phyloP scores from a whole-genome alignment of 1,140 invertebrate genomes.

The Drosophila neocordata region DNA sequence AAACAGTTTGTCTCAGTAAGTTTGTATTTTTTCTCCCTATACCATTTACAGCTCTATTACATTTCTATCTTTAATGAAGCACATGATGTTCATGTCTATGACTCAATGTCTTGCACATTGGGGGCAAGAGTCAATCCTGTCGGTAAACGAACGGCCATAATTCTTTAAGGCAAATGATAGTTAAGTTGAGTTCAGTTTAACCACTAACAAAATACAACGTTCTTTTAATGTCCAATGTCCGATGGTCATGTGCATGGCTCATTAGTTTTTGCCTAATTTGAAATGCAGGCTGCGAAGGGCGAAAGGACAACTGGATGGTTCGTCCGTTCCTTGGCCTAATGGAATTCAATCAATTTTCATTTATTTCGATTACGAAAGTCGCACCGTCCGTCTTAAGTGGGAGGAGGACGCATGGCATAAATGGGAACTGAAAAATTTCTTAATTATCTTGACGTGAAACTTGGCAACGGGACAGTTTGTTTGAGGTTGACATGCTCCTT shows the following conservation, averaged over 20 bases:
- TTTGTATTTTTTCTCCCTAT: not conserved
- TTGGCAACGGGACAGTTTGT: slow-evolving; percentile 26
- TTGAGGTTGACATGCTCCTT: slow-evolving; percentile 58
- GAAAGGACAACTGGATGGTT: not conserved
- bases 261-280: slow-evolving; percentile 77
- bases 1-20: not conserved
- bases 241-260: slow-evolving; percentile 70
- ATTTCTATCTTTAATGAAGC: slow-evolving; percentile 33
- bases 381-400: slow-evolving; percentile 31
- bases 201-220: slow-evolving; percentile 1
- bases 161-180: slow-evolving; percentile 40
- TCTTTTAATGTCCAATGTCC: slow-evolving; percentile 52
- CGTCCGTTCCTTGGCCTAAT: slow-evolving; percentile 47
- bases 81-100: slow-evolving; percentile 27
- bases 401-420: slow-evolving; percentile 19
- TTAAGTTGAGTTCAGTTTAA: slow-evolving; percentile 27
- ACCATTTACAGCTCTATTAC: not conserved
- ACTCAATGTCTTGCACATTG: not conserved
- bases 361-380: slow-evolving; percentile 75
- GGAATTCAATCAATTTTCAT: slow-evolving; percentile 82
- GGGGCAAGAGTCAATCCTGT: not conserved
- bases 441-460: slow-evolving; percentile 77
- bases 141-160: slow-evolving; percentile 13
- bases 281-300: slow-evolving; percentile 47
- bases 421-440: slow-evolving; percentile 75